Percentiles rank a stretch among this genome's conserved stretches.
phyloP scores from a whole-genome alignment of 2,797 vertebrate genomes.

The Hypotaenidia okinawae region DNA sequence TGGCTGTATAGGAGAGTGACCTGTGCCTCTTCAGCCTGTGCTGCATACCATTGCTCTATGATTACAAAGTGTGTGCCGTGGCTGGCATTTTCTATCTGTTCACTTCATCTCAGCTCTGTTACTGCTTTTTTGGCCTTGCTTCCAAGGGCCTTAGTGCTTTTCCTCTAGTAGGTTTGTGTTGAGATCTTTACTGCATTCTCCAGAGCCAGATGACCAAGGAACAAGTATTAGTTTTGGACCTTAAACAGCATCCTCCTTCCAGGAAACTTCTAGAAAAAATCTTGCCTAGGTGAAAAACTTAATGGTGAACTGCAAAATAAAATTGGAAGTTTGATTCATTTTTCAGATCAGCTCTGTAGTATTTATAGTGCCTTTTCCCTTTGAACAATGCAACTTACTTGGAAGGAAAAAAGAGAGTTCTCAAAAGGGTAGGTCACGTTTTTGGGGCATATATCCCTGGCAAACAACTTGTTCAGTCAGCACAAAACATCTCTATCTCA shows the following conservation, averaged over 20 bases:
- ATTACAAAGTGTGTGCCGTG: neutral
- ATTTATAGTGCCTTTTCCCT: neutral
- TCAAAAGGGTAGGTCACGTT: neutral
- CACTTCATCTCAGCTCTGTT: neutral
- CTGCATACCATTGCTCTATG: neutral
- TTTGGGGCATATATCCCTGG: neutral
- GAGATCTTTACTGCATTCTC: neutral
- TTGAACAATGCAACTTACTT: neutral
- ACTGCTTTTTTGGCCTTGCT: neutral
- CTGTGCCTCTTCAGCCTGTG: neutral
- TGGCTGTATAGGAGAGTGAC: neutral
- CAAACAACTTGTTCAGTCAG: conserved; percentile 15
- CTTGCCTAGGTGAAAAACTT: neutral
- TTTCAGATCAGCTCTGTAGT: neutral
- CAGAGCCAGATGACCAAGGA: neutral
- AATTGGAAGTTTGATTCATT: neutral
- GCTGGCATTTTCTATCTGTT: neutral
- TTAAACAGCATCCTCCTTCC: neutral
- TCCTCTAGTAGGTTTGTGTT: neutral
- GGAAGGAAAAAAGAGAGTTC: neutral
- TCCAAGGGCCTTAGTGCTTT: neutral
- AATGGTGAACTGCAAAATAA: neutral
- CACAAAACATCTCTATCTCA: neutral
- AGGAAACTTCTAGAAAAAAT: neutral
- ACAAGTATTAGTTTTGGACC: neutral